These are phyloP conservation scores for Volucella bombylans DNA, from an alignment of 2,888 invertebrate genomes.

Conservation along the genomic window DNA sequence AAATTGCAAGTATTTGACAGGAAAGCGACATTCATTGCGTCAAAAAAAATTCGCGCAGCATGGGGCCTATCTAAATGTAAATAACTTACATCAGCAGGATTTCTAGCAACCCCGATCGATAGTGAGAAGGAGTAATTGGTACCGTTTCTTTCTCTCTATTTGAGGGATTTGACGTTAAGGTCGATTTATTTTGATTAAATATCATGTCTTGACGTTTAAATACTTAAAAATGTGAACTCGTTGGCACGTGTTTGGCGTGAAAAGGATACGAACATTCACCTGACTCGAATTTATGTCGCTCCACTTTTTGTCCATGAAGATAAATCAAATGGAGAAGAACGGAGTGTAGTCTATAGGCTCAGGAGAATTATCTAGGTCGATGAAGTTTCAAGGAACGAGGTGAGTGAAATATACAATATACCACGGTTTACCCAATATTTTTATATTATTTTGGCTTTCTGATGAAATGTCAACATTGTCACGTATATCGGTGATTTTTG, in stretches of 20 bases:
- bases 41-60: slow-evolving; percentile 25
- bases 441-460: too few relatives aligned
- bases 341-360: not conserved
- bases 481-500: too few relatives aligned
- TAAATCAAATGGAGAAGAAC: slow-evolving; percentile 13
- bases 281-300: slow-evolving; percentile 15
- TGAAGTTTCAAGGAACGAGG: too few relatives aligned
- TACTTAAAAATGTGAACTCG: slow-evolving; percentile 33
- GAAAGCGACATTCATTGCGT: slow-evolving; percentile 54
- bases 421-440: too few relatives aligned
- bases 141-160: slow-evolving; percentile 44
- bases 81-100: too few relatives aligned
- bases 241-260: slow-evolving; percentile 14
- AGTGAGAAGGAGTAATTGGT: slow-evolving; percentile 52
- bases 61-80: not conserved
- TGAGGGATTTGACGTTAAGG: slow-evolving; percentile 55
- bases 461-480: too few relatives aligned
- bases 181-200: slow-evolving; percentile 69
- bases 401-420: too few relatives aligned
- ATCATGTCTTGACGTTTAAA: slow-evolving; percentile 37
- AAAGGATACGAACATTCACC: slow-evolving; percentile 22
- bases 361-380: not conserved
- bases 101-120: too few relatives aligned
- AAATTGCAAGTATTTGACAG: slow-evolving; percentile 57
- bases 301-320: not conserved